Conservation (phyloP, 1,140 invertebrate species). For the Antheraea pernyi region DNA sequence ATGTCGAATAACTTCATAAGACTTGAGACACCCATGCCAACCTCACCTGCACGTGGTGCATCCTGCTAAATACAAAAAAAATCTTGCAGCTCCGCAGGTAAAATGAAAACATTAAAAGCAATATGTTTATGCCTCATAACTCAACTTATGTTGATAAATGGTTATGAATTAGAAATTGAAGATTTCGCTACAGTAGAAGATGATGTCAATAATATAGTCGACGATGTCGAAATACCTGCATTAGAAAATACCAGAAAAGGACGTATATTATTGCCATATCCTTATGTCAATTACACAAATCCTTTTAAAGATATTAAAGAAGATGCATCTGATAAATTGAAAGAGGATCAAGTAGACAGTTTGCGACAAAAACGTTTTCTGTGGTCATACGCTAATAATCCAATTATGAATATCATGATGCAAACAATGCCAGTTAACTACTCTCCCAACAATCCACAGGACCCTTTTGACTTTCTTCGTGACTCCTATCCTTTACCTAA, state of each 20-base stretch:
- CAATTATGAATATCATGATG: slow-evolving; percentile 62
- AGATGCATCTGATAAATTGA: not conserved
- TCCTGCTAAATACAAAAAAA: no score
- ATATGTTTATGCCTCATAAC: not conserved
- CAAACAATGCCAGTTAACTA: slow-evolving; percentile 59
- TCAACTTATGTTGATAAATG: not conserved
- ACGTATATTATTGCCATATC: slow-evolving; percentile 60
- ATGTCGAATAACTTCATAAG: no score
- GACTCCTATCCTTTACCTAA: slow-evolving; percentile 62
- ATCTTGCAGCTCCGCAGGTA: not conserved
- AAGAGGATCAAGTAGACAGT: slow-evolving; percentile 4
- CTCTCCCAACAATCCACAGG: slow-evolving; percentile 41
- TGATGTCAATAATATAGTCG: slow-evolving; percentile 32
- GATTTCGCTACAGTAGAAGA: slow-evolving; percentile 42
- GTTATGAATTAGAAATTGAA: slow-evolving; percentile 28
- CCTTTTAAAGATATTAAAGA: slow-evolving; percentile 8
- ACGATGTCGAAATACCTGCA: slow-evolving; percentile 20
- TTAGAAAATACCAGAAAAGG: slow-evolving; percentile 33
- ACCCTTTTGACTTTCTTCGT: slow-evolving; percentile 64
- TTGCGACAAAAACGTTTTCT: slow-evolving; percentile 40
- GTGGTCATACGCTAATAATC: slow-evolving; percentile 54
- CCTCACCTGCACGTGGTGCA: no score
- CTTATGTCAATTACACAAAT: slow-evolving; percentile 25
- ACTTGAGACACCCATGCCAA: no score
- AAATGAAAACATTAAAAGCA: slow-evolving; percentile 1